phyloP scores from a whole-genome alignment of 2,113 vertebrate species.

The Nerophis ophidion region DNA sequence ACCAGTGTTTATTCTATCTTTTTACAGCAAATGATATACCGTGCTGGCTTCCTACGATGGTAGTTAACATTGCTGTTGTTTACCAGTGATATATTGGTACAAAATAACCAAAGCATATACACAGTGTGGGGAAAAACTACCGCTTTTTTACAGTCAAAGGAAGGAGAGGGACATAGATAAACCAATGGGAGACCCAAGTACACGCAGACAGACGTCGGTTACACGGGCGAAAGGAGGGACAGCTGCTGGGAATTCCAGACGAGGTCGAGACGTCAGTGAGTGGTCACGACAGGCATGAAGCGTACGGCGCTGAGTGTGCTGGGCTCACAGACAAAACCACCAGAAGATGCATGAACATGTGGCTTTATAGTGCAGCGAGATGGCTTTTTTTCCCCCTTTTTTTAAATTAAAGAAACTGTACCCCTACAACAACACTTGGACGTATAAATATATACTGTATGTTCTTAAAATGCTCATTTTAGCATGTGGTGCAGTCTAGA shows the following conservation, averaged over 20 bases:
- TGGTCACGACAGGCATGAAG: constrained; percentile 57
- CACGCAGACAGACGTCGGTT: constrained; percentile 54
- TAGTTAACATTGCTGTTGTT: constrained; percentile 25
- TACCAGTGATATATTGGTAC: constrained; percentile 27
- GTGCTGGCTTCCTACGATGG: not conserved
- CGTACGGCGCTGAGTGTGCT: constrained; percentile 43
- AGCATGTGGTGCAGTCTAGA: not conserved
- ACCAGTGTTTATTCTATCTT: constrained; percentile 13
- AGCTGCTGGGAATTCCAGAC: constrained; percentile 71
- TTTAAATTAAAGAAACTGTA: not conserved
- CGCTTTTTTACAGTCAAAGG: constrained; percentile 5
- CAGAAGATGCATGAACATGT: constrained; percentile 65
- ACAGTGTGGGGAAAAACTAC: constrained; percentile 1
- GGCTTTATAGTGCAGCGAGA: constrained; percentile 27
- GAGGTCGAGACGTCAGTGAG: constrained; percentile 55
- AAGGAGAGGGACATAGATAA: constrained; percentile 4
- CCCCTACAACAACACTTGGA: constrained; percentile 3
- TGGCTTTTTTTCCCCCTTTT: constrained; percentile 1
- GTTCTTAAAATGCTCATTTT: not conserved
- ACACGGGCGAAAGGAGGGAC: constrained; percentile 47
- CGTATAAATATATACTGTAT: not conserved
- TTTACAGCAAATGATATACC: constrained; percentile 2
- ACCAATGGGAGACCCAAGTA: constrained; percentile 36
- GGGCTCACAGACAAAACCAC: constrained; percentile 55
- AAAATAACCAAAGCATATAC: constrained; percentile 38